phyloP scores from a whole-genome alignment of 2,113 vertebrate genomes.

The Centrocercus urophasianus region DNA sequence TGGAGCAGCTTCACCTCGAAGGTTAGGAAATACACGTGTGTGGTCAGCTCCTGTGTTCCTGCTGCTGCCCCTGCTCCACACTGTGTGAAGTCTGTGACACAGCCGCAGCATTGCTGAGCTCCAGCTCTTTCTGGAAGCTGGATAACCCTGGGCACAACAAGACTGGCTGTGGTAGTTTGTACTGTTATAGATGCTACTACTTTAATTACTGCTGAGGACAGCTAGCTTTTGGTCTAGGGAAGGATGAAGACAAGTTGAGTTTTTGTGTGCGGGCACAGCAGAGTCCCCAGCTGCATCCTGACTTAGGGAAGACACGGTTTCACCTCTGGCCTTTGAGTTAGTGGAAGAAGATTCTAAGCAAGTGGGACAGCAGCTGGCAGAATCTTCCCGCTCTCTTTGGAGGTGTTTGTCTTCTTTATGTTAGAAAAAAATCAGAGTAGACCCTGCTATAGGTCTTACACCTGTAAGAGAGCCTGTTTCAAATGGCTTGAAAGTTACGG shows the following conservation, averaged over 20 bases:
- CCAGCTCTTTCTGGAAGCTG: background rate
- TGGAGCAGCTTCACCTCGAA: background rate
- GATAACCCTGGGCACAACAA: background rate
- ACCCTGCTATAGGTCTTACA: background rate
- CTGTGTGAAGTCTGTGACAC: background rate
- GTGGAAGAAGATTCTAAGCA: background rate
- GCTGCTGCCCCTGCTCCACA: rapidly evolving
- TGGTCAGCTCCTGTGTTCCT: background rate
- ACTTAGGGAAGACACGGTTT: background rate
- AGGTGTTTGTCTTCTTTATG: background rate
- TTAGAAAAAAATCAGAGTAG: background rate
- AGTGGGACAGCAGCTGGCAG: background rate
- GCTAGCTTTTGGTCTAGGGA: background rate
- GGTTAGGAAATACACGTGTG: background rate
- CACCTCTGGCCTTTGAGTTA: background rate
- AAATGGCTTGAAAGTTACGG: background rate
- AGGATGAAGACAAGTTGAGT: background rate
- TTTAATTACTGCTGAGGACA: background rate
- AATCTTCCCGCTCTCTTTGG: background rate
- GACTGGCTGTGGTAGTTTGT: background rate
- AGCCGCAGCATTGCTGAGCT: background rate
- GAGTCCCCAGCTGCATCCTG: background rate
- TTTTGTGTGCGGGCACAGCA: background rate
- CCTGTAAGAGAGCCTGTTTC: background rate
- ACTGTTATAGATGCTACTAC: background rate